Evolutionary conservation across 2,888 invertebrate species (phyloP).

Genomic region (Himalopsyche kuldschensis): DNA sequence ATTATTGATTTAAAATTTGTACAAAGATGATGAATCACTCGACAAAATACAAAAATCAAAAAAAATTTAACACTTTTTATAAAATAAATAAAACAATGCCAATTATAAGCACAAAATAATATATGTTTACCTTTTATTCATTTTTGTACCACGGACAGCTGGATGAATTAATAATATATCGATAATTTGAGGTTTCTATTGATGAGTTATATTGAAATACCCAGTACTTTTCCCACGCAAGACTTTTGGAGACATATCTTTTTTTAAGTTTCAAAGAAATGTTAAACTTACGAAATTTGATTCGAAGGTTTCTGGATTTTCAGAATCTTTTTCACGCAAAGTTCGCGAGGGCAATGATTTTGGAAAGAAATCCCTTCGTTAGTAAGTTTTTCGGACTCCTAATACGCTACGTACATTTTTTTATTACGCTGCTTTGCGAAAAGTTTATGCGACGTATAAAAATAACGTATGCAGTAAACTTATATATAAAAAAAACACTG

Average conservation of each 20-base stretch:
- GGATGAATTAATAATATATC: too few species aligned
- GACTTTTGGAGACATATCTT: neutral
- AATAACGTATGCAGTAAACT: neutral
- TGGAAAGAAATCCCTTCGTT: neutral
- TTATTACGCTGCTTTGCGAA: neutral
- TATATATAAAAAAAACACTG: neutral
- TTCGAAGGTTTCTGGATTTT: neutral
- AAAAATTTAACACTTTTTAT: too few species aligned
- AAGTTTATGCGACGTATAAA: neutral
- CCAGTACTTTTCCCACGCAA: neutral
- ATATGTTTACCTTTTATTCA: too few species aligned
- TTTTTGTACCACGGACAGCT: too few species aligned
- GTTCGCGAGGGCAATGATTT: neutral
- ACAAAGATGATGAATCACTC: too few species aligned
- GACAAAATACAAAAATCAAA: too few species aligned
- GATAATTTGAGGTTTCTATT: too few species aligned
- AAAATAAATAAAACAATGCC: too few species aligned
- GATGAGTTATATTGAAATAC: neutral
- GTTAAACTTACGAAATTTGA: neutral
- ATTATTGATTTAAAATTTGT: too few species aligned
- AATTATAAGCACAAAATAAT: too few species aligned
- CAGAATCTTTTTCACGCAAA: neutral
- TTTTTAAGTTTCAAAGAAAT: neutral
- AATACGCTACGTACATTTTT: neutral
- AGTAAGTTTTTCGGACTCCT: neutral